Base-by-base conservation (phyloP, 2,113 vertebrate species). In the Thunnus thynnus region DNA sequence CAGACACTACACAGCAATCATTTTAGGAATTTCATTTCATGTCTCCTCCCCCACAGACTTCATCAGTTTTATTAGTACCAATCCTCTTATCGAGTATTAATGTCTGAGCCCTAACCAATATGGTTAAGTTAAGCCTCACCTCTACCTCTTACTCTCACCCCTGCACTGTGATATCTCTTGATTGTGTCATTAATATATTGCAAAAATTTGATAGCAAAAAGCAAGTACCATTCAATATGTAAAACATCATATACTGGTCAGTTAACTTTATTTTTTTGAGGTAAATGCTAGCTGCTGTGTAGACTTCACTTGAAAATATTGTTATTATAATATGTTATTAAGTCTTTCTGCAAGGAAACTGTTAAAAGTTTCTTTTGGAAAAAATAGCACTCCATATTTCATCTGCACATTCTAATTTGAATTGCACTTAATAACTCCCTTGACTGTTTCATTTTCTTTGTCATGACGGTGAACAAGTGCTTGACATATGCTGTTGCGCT, bases 401-500 rank as follows among this genome's bases (percentile, higher is more conserved):
- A 7, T 22, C 20, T 36, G n/a, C 41, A 41, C 30, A n/a, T 32
- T 62, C 58, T 67, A 25, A 85, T 83, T 58, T 76, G 50, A 72
- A 54, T 74, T 27, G 27, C 25, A 56, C 79, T 73, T 65, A 66
- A 41, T 72, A 56, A 71, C 41, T 64, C 76, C 52, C 54, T 60
- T 66, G 48, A 77, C 30, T 9, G 13, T 63, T 78, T 82, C 36
- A 74, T 83, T 85, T 84, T 60, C 84, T 82, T 79, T 82, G 56
- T 86, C 71, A 70, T 67, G 86, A 57, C 3, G 44, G 76, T 25
- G 66, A 89, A 91, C 83, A 86, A 86, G 84, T 63, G 82, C 67
- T 88, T 88, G 84, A 90, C 87, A 74, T 82, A 90, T 90, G 88
- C 75, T 78, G 63, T 61, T 84, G 77, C 73, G 65, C 77, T 69